Evolutionary conservation across 2,888 invertebrate genomes (phyloP), one percentile per base, ranked within the genome.

Genomic region (Orchesellides sinensis): DNA sequence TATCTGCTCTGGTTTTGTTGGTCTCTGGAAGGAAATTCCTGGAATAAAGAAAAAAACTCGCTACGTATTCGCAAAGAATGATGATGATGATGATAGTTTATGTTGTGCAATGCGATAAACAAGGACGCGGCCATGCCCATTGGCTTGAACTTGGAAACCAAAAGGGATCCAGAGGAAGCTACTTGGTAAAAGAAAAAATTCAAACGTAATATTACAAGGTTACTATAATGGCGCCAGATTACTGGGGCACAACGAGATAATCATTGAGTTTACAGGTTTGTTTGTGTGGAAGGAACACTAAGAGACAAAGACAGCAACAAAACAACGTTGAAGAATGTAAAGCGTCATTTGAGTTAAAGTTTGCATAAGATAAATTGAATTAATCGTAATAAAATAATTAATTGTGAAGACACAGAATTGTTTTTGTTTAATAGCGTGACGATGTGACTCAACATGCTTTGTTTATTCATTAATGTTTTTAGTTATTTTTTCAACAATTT

Each of bases 181-280:
- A 74, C 63, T 49, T 40, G 49, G 49, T 17, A 40, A 52, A 14
- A 54, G 10, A 75, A 65, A 47, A 66, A 77, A 68, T 73, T 70
- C 35, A 32, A 69, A 79, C 19, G 35, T 63, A 59, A 69, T 68
- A 63, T 70, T 54, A 63, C 79, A 69, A 79, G 70, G 74, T n/a
- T n/a, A n/a, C n/a, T n/a, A n/a, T n/a, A n/a, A n/a, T n/a, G n/a
- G n/a, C n/a, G n/a, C n/a, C n/a, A n/a, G n/a, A 0, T 4, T 10
- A 8, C 10, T 54, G 69, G 69, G 69, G 69, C 32, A 54, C 27
- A 6, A 1, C 45, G 65, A 40, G 19, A 68, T 10, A 5, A 40
- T n/a, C n/a, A n/a, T n/a, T n/a, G n/a, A n/a, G n/a, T n/a, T n/a
- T n/a, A n/a, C n/a, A n/a, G n/a, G n/a, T n/a, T n/a, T 40, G 40